These are phyloP conservation scores for Acrobasis consociella DNA, from an alignment of 2,888 invertebrate species.

Conservation along the genomic window DNA sequence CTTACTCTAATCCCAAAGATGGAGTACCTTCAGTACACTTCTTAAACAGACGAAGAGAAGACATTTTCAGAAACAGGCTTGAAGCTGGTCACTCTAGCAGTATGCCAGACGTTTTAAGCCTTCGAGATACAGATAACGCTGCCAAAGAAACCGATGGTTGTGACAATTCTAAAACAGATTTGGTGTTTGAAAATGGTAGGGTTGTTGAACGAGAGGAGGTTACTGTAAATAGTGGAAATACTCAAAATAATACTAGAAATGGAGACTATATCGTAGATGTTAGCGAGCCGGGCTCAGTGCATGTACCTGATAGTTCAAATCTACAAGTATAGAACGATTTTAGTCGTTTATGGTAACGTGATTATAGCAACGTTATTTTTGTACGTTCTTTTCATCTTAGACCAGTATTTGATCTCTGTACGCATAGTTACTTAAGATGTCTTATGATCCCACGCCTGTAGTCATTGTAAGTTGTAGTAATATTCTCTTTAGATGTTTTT, in stretches of 20 bases:
- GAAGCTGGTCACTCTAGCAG: constrained; percentile 25
- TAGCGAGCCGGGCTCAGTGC: neutral
- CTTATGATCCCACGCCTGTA: constrained; percentile 11
- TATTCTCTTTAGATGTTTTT: constrained; percentile 28
- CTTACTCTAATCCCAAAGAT: constrained; percentile 48
- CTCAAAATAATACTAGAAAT: neutral
- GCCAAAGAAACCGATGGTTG: constrained; percentile 5
- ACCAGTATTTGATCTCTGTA: constrained; percentile 15
- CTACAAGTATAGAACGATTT: neutral
- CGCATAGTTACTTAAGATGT: neutral
- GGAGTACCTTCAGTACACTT: constrained; percentile 49
- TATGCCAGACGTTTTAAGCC: neutral
- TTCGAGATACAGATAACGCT: neutral
- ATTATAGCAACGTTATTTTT: constrained; percentile 13
- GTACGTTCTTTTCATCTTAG: constrained; percentile 11
- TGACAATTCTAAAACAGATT: constrained; percentile 12
- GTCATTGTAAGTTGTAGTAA: neutral
- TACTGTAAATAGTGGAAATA: constrained; percentile 7
- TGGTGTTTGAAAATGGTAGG: constrained; percentile 35
- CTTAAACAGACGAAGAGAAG: constrained; percentile 36
- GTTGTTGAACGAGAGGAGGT: constrained; percentile 33
- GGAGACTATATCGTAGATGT: constrained; percentile 3
- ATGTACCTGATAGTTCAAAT: constrained; percentile 13
- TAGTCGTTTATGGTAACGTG: neutral
- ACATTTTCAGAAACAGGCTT: constrained; percentile 13